Base-by-base conservation (phyloP, 2,113 vertebrate genomes). In the Cacatua alba region DNA sequence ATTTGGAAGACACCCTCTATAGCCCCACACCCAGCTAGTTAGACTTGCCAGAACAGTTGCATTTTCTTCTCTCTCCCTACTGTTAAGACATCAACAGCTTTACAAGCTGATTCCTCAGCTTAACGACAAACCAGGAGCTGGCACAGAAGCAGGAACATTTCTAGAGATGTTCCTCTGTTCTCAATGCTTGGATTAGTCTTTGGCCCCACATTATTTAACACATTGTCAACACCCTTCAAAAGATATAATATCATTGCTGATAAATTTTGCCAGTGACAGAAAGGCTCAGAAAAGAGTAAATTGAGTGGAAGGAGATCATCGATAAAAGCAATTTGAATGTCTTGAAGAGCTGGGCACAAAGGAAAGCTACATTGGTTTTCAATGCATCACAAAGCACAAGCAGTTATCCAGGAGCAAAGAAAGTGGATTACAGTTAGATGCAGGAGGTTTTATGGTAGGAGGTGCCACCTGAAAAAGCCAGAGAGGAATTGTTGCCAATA, bases 211-310 rank as follows among this genome's bases (percentile, higher is more conserved):
- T 71, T 82, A 71, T 93, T 96, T 94, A 95, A 94, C 83, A 89
- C 83, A 19, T 84, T 96, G 94, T 86, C 92, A 94, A 89, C 57
- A 7, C 86, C 63, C 89, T 84, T 92, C 86, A 82, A 84, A 86
- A 94, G 83, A 64, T 37, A 69, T 60, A 82, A 82, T 86, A 88
- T 67, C 33, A 0, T 53, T 53, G 62, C 82, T 94, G 92, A 76
- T 92, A 85, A 89, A 76, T 84, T 88, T 93, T 94, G n/a, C 33
- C 65, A 69, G 3, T 53, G 69, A 93, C 2, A 4, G 60, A 89
- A 91, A 87, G 28, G 35, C 49, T 84, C 29, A 21, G 41, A 60
- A 93, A 92, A 79, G 48, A 79, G 31, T 85, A 91, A 92, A 89
- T 51, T 76, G 84, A 76, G 51, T 72, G 33, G 83, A 92, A 86